These are phyloP conservation scores for Chaenogobius annularis DNA, from an alignment of 2,113 vertebrate genomes.

Conservation along the genomic window DNA sequence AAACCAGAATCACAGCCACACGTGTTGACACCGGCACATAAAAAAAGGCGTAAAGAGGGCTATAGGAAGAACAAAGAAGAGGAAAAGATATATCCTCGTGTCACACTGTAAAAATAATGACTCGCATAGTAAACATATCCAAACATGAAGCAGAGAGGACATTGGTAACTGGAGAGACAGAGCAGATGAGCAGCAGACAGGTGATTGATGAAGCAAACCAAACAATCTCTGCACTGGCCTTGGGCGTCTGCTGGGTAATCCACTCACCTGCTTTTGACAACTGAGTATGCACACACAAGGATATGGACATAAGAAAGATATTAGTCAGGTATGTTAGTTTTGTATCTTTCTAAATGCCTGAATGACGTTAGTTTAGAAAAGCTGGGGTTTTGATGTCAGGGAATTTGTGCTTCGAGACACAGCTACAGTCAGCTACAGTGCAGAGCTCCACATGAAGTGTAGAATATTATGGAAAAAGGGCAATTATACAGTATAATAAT, in stretches of 20 bases:
- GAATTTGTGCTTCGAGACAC: not conserved
- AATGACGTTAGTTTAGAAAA: slow-evolving; percentile 2
- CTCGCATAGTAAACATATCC: not conserved
- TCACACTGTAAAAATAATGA: slow-evolving; percentile 13
- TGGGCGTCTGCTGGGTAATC: slow-evolving; percentile 37
- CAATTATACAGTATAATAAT: no score
- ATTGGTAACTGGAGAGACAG: slow-evolving; percentile 32
- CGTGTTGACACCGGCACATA: slow-evolving; percentile 38
- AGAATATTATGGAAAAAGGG: not conserved
- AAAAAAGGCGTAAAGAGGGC: slow-evolving; percentile 37
- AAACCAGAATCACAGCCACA: slow-evolving; percentile 27
- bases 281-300: not conserved
- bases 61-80: slow-evolving; percentile 9
- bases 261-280: slow-evolving; percentile 38
- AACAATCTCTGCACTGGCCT: slow-evolving; percentile 22
- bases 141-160: slow-evolving; percentile 6
- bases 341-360: not conserved
- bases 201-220: slow-evolving; percentile 41
- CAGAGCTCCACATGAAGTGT: not conserved
- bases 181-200: slow-evolving; percentile 27
- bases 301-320: not conserved
- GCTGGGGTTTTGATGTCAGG: not conserved
- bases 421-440: not conserved
- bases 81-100: not conserved
- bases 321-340: not conserved